Evolutionary conservation across 2,113 vertebrate species (phyloP).

Genomic region (Paratilapia polleni): DNA sequence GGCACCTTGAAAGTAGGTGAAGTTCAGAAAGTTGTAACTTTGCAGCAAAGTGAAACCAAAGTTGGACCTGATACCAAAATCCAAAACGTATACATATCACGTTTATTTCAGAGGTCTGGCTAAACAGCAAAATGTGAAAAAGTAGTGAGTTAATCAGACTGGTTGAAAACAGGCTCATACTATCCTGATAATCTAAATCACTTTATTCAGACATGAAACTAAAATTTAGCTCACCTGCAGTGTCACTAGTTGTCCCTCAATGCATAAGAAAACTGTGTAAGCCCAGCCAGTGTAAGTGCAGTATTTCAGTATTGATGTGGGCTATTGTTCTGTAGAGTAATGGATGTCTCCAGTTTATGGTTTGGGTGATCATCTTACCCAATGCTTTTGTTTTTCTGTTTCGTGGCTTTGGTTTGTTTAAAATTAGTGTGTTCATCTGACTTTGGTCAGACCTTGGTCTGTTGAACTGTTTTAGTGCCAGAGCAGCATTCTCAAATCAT

Average conservation of each 20-base stretch:
- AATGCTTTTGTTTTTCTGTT: neutral
- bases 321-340: neutral
- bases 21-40: neutral
- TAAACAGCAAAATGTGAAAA: neutral
- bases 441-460: neutral
- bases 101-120: neutral
- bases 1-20: neutral
- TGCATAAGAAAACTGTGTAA: no score
- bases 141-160: neutral
- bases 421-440: neutral
- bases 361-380: neutral
- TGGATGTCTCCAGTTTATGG: fast-evolving
- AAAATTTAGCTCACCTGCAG: neutral
- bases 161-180: neutral
- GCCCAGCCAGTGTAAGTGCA: neutral
- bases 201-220: neutral
- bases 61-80: neutral
- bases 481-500: neutral
- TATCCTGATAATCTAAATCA: neutral
- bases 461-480: neutral
- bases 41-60: neutral
- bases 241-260: neutral
- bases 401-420: neutral
- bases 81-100: neutral
- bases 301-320: neutral